Percentiles rank a stretch among this genome's conserved stretches.
These are phyloP conservation scores for Perodicticus potto DNA, from an alignment of 2,797 vertebrate species.

Conservation along the genomic window DNA sequence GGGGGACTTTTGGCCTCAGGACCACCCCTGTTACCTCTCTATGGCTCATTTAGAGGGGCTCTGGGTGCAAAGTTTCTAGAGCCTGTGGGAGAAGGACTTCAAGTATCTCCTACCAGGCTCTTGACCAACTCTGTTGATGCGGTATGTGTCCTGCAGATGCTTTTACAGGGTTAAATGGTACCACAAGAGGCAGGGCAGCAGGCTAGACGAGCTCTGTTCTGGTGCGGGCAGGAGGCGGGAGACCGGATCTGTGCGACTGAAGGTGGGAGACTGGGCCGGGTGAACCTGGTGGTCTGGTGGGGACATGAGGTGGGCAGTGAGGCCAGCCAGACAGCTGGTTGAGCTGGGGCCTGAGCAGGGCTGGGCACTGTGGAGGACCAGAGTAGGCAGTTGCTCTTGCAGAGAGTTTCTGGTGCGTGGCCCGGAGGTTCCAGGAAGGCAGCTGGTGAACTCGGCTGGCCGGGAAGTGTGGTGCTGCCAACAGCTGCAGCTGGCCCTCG, in stretches of 20 bases:
- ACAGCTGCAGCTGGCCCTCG: conserved; percentile 65
- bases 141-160: conserved; percentile 78
- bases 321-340: conserved; percentile 6
- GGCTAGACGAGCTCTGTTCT: conserved; percentile 75
- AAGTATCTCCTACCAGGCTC: conserved; percentile 27
- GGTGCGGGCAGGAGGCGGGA: conserved; percentile 80
- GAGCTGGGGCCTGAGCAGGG: not conserved
- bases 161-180: conserved; percentile 74
- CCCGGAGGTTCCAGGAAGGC: not conserved
- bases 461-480: not conserved
- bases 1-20: not conserved
- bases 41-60: not conserved
- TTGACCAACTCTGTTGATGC: conserved; percentile 49
- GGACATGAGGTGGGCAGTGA: conserved; percentile 42
- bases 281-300: conserved; percentile 58
- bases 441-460: not conserved
- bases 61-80: conserved; percentile 23
- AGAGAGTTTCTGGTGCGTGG: conserved; percentile 25
- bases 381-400: not conserved
- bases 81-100: not conserved
- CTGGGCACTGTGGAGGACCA: not conserved
- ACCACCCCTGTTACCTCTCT: not conserved
- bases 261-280: conserved; percentile 73
- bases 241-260: conserved; percentile 76
- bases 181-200: conserved; percentile 74